Evolutionary conservation across 2,888 invertebrate genomes (phyloP).

Genomic region (Drosophila niveifrons): DNA sequence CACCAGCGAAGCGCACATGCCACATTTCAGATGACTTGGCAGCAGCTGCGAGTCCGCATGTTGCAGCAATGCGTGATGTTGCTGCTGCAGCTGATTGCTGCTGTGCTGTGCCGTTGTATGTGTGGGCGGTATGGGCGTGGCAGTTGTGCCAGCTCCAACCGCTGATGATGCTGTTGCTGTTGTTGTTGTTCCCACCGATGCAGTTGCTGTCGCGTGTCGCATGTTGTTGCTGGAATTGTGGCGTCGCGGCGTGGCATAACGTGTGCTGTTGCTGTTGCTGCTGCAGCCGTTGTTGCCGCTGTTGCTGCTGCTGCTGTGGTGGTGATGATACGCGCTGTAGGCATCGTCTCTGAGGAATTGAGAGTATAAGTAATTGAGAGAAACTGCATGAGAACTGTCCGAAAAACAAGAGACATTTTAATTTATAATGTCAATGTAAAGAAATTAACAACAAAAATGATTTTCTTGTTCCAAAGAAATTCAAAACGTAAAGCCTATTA

Average conservation of each 20-base stretch:
- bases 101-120: slow-evolving; percentile 38
- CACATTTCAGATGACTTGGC: slow-evolving; percentile 88
- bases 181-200: slow-evolving; percentile 24
- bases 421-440: too few species aligned
- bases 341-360: slow-evolving; percentile 62
- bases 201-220: slow-evolving; percentile 40
- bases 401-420: too few species aligned
- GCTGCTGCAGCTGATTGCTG: slow-evolving; percentile 73
- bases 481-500: too few species aligned
- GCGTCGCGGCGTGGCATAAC: slow-evolving; percentile 37
- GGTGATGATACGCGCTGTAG: slow-evolving; percentile 68
- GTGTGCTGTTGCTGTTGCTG: slow-evolving; percentile 52
- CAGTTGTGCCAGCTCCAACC: slow-evolving; percentile 39
- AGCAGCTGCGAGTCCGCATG: slow-evolving; percentile 78
- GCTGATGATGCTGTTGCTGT: slow-evolving; percentile 48
- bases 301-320: slow-evolving; percentile 52
- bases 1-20: slow-evolving; percentile 90
- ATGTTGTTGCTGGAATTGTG: slow-evolving; percentile 52
- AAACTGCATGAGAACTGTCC: too few species aligned
- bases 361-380: neutral
- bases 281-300: slow-evolving; percentile 29
- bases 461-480: too few species aligned
- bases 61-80: slow-evolving; percentile 67
- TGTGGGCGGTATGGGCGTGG: slow-evolving; percentile 46
- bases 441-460: too few species aligned